These are phyloP conservation scores for Trialeurodes vaporariorum DNA, from an alignment of 1,140 invertebrate genomes.

Conservation along the genomic window DNA sequence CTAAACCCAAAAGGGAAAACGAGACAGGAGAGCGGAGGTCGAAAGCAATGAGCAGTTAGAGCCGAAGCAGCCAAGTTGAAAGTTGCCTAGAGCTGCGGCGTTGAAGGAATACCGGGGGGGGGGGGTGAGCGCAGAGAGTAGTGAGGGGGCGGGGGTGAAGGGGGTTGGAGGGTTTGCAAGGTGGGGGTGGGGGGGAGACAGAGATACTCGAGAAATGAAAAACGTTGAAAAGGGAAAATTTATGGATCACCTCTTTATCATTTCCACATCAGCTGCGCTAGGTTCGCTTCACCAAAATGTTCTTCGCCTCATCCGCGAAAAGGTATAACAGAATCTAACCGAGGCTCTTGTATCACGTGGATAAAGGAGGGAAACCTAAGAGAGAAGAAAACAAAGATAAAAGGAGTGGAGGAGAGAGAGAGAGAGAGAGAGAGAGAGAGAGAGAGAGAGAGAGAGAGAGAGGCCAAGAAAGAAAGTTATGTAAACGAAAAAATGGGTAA, in stretches of 20 bases:
- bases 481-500: too few relatives aligned
- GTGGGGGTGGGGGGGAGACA: background rate
- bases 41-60: background rate
- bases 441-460: background rate
- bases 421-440: background rate
- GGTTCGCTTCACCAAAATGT: background rate
- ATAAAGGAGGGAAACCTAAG: too few relatives aligned
- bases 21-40: background rate
- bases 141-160: background rate
- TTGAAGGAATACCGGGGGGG: too few relatives aligned
- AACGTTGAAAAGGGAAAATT: background rate
- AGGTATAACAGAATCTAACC: background rate
- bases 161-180: too few relatives aligned
- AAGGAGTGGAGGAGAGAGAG: background rate
- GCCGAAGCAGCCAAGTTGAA: background rate
- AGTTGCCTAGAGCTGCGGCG: background rate
- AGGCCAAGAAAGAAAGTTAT: background rate
- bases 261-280: background rate
- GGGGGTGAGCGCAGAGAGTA: background rate
- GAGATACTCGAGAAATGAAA: background rate
- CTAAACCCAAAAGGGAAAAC: background rate
- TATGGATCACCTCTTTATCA: background rate
- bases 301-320: background rate
- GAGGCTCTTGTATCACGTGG: too few relatives aligned
- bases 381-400: too few relatives aligned